Conservation (phyloP, 2,797 vertebrate species). For the Lophotriccus pileatus region DNA sequence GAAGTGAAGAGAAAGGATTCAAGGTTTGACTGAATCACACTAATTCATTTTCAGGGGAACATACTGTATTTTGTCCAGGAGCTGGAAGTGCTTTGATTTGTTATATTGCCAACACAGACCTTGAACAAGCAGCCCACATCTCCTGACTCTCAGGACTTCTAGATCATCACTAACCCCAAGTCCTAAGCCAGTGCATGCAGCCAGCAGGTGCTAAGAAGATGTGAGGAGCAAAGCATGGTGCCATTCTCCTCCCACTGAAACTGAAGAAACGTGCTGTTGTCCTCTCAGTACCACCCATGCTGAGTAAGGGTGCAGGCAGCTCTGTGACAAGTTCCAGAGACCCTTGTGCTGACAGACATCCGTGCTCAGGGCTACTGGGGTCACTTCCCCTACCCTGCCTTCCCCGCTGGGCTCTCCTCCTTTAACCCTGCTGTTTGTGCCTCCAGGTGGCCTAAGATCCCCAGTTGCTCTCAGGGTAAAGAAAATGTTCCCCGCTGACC, state of each 20-base stretch:
- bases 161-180: not conserved
- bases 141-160: not conserved
- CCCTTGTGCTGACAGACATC: not conserved
- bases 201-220: not conserved
- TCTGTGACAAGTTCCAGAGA: not conserved
- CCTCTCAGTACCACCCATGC: rapidly evolving
- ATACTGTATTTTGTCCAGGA: not conserved
- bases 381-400: not conserved
- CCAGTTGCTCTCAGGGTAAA: not conserved
- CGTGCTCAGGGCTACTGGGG: not conserved
- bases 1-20: not conserved
- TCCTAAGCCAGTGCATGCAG: not conserved
- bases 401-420: not conserved
- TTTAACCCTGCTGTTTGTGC: not conserved
- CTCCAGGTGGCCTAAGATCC: not conserved
- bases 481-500: not conserved
- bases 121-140: not conserved
- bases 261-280: not conserved
- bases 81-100: not conserved
- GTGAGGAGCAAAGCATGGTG: not conserved
- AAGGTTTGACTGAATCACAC: not conserved
- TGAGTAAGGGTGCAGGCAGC: not conserved
- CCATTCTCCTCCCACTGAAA: not conserved
- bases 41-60: not conserved
- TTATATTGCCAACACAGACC: not conserved